Base-by-base conservation (phyloP, 2,888 invertebrate genomes). In the Sympetrum striolatum region DNA sequence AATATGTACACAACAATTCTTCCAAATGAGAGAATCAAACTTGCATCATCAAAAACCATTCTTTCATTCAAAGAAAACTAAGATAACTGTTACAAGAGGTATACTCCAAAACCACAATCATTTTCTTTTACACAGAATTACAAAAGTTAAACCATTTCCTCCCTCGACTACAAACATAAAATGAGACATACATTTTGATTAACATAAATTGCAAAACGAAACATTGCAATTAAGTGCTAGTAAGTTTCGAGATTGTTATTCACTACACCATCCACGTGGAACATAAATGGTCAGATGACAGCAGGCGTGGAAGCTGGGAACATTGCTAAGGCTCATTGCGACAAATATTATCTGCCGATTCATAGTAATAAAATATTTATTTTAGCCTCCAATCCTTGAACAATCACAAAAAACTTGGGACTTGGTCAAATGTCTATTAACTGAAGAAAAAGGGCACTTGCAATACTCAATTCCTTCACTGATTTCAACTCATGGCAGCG, bases 351-450 rank as follows among this genome's bases (percentile, higher is more conserved):
- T 18, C n/a, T 53, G 22, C 44, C 31, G 31, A 60, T 58, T 53
- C 82, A 60, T 39, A 64, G 86, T 60, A 64, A 86, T 86, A 86
- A 86, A 86, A 86, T 82, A 82, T 86, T 86, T 60, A n/a, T 60
- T 64, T 86, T 60, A n/a, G 53, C 58, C 60, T 86, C 58, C 37
- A 22, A 12, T 86, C 8, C 8, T 86, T 37, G 25, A 86, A 86
- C 86, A 86, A 86, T 37, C 37, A 60, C 60, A 86, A 60, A 37
- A 25, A 86, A 86, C 58, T 86, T 64, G 86, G 58, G 53, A 53
- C 37, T 12, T 35, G 18, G 37, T 37, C 86, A 86, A 60, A 86
- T 86, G 37, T 86, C 86, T 37, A 60, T 86, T 60, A 86, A 86
- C 86, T 86, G 86, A 86, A 86, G 60, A n/a, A 37, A n/a, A n/a